Evolutionary conservation across 2,113 vertebrate species (phyloP).

Genomic region (Elachura formosa): DNA sequence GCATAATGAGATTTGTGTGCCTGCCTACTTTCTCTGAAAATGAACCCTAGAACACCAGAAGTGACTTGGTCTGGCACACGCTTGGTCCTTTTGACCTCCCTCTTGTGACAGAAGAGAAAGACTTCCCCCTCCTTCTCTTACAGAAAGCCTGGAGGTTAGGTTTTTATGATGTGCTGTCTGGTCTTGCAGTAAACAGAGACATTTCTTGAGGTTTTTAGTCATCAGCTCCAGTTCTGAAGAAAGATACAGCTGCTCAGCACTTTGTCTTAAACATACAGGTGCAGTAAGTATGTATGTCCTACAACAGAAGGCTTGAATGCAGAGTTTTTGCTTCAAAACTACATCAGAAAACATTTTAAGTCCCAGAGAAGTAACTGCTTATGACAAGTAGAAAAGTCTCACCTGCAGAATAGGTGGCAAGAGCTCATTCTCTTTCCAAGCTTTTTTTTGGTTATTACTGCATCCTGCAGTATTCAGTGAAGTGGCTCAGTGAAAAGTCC

Average conservation of each 20-base stretch:
- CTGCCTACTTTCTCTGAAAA: background rate
- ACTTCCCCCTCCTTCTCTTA: background rate
- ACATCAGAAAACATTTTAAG: background rate
- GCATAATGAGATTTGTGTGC: constrained; percentile 2
- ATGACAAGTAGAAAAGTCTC: background rate
- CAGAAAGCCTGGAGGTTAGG: background rate
- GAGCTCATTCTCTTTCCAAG: background rate
- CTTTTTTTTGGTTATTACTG: background rate
- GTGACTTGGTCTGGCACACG: background rate
- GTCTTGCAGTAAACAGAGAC: background rate
- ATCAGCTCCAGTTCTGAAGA: background rate
- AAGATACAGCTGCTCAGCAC: background rate
- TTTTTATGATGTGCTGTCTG: background rate
- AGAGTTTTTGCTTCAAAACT: background rate
- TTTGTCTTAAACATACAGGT: background rate
- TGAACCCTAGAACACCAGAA: background rate
- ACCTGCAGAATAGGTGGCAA: background rate
- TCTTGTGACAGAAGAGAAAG: background rate
- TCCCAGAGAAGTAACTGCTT: background rate
- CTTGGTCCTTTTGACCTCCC: constrained; percentile 1
- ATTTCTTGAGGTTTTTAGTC: background rate
- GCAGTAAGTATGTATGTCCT: background rate
- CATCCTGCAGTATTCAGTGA: background rate
- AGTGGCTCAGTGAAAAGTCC: background rate
- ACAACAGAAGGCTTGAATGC: background rate